Percentiles rank a stretch among this genome's conserved stretches.
These are phyloP conservation scores for Cybosia mesomella DNA, from an alignment of 2,888 invertebrate species.

Conservation along the genomic window DNA sequence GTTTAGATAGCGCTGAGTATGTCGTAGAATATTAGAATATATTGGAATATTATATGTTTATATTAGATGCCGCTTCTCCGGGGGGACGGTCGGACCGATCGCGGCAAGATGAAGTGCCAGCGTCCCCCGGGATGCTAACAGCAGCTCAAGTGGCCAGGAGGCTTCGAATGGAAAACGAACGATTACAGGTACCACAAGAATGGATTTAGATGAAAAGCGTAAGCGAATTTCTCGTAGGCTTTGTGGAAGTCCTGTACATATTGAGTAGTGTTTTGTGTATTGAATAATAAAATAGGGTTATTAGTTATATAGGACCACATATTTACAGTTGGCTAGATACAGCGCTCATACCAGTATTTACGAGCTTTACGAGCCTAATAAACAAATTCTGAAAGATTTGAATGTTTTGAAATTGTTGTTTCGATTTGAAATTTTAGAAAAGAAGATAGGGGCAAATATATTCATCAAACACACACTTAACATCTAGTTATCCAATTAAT, in stretches of 20 bases:
- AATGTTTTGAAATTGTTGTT: no score
- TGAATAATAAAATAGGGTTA: neutral
- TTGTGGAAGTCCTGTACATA: neutral
- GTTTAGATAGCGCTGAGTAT: neutral
- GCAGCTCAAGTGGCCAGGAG: constrained; percentile 88
- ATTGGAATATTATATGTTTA: constrained; percentile 35
- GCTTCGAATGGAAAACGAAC: constrained; percentile 92
- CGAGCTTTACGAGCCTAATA: neutral
- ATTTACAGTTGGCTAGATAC: neutral
- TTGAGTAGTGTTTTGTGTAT: neutral
- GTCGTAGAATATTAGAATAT: neutral
- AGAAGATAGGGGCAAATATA: no score
- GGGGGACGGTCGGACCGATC: constrained; percentile 81
- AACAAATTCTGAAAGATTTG: no score
- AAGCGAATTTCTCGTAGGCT: neutral
- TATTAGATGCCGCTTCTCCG: constrained; percentile 76
- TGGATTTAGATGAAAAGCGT: constrained; percentile 15
- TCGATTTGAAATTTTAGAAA: neutral
- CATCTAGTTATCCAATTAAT: neutral
- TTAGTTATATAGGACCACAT: no score
- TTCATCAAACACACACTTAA: no score
- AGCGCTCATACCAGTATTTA: no score
- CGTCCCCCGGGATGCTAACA: constrained; percentile 85
- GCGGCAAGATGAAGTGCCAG: constrained; percentile 80
- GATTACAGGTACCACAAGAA: constrained; percentile 81